These are phyloP conservation scores for Empis livida DNA, from an alignment of 2,888 invertebrate species.

Conservation along the genomic window DNA sequence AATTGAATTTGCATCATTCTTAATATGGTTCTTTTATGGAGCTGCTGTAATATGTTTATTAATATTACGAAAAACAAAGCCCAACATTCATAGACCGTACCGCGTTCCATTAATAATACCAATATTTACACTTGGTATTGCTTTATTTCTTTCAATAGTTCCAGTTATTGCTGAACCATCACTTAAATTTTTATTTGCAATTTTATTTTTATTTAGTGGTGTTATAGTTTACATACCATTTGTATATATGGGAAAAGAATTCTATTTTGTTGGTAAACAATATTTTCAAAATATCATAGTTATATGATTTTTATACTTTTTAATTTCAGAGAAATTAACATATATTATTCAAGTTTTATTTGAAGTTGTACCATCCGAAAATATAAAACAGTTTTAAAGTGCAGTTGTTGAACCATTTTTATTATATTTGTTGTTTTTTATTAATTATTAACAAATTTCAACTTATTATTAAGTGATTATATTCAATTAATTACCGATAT, in stretches of 20 bases:
- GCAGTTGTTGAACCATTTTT: no score
- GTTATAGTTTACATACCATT: slow-evolving; percentile 58
- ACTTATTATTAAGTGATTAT: no score
- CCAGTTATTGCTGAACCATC: slow-evolving; percentile 67
- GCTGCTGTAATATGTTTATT: slow-evolving; percentile 66
- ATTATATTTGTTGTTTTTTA: no score
- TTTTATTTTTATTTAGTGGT: slow-evolving; percentile 57
- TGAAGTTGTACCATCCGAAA: slow-evolving; percentile 44
- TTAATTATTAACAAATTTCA: no score
- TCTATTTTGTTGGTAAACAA: slow-evolving; percentile 48
- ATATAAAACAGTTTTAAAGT: no score
- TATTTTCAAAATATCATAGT: slow-evolving; percentile 3
- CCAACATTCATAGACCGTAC: slow-evolving; percentile 56
- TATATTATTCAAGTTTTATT: slow-evolving; percentile 52
- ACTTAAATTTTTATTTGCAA: slow-evolving; percentile 60
- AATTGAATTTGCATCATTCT: slow-evolving; percentile 76
- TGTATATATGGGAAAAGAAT: slow-evolving; percentile 54
- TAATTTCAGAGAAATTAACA: slow-evolving; percentile 48
- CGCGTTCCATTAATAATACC: slow-evolving; percentile 61
- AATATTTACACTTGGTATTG: slow-evolving; percentile 53
- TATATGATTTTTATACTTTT: slow-evolving; percentile 13
- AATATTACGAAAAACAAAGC: slow-evolving; percentile 55
- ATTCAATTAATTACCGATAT: no score
- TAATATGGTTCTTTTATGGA: slow-evolving; percentile 80
- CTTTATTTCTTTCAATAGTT: slow-evolving; percentile 57